Conservation (phyloP, 2,113 vertebrate genomes). For the Oreamnos americanus region DNA sequence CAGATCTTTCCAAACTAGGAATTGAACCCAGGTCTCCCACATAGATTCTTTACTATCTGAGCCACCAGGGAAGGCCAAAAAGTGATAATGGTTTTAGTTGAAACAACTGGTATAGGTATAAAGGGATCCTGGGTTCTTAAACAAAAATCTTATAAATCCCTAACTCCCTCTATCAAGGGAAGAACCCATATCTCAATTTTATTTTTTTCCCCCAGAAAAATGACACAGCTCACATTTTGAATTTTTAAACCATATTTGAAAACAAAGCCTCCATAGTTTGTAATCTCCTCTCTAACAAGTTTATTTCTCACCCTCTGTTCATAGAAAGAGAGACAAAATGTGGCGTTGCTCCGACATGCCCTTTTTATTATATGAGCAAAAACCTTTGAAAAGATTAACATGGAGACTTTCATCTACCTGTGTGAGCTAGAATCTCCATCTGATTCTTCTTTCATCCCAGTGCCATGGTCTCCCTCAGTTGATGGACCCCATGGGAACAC, state of each 20-base stretch:
- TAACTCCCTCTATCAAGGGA: not conserved
- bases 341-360: not conserved
- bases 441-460: not conserved
- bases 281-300: not conserved
- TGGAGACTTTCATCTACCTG: not conserved
- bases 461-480: not conserved
- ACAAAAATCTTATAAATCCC: not conserved
- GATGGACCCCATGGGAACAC: rapidly evolving
- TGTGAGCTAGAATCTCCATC: not conserved
- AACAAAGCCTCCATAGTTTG: not conserved
- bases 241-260: not conserved
- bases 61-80: not conserved
- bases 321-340: not conserved
- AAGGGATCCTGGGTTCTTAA: not conserved
- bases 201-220: not conserved
- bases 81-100: not conserved
- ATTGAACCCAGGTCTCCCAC: not conserved
- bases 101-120: not conserved
- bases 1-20: not conserved
- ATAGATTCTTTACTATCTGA: not conserved
- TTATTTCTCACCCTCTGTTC: not conserved
- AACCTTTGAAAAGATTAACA: not conserved
- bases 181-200: not conserved
- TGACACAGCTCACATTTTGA: not conserved
- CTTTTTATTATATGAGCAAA: not conserved